Conservation (phyloP, 2,113 vertebrate genomes). For the Sebastes fasciatus region DNA sequence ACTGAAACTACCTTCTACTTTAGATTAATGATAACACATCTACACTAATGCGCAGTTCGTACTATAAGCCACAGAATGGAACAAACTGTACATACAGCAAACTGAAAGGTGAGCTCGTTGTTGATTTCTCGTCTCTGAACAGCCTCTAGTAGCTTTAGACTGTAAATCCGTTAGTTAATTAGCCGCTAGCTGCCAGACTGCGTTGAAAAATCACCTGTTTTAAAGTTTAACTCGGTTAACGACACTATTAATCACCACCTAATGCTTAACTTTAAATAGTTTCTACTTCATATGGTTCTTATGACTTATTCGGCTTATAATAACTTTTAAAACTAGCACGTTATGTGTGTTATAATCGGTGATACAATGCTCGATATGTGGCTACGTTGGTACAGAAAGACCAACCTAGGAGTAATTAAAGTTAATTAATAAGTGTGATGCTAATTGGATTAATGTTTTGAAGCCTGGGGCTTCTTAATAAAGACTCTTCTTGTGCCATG, state of each 20-base stretch:
- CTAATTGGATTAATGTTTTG: not conserved
- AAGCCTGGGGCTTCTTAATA: not conserved
- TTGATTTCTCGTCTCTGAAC: not conserved
- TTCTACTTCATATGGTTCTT: rapidly evolving
- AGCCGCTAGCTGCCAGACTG: constrained; percentile 3
- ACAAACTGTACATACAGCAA: constrained; percentile 49
- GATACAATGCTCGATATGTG: no score
- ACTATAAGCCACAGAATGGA: constrained; percentile 56
- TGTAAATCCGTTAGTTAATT: not conserved
- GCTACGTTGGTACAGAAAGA: no score
- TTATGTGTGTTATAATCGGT: not conserved
- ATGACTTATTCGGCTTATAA: not conserved
- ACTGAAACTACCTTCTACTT: not conserved
- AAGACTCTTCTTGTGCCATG: not conserved
- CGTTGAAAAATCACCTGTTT: not conserved
- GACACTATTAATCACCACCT: rapidly evolving
- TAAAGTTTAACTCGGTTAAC: not conserved
- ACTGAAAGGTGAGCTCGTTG: constrained; percentile 69
- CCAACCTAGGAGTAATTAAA: no score
- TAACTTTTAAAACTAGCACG: not conserved
- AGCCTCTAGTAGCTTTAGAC: not conserved
- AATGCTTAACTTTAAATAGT: rapidly evolving
- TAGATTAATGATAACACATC: not conserved
- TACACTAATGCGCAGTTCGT: constrained; percentile 45
- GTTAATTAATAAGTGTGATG: not conserved